Conservation (phyloP, 2,113 vertebrate species). For the Todiramphus saurophagus region DNA sequence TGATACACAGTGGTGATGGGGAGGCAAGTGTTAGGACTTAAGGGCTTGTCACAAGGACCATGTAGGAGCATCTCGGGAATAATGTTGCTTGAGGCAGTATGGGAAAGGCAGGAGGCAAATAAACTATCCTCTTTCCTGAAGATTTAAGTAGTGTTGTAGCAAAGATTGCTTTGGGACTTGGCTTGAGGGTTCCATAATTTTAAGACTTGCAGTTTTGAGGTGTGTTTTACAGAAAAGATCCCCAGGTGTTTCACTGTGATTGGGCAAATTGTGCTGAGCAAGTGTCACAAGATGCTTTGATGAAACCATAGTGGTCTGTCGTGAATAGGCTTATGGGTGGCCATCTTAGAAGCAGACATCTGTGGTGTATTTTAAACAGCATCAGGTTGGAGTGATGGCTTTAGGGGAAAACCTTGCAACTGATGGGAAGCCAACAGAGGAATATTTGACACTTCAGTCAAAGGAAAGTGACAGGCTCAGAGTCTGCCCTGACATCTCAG, state of each 20-base stretch:
- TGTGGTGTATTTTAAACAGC: neutral
- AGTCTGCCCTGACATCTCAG: neutral
- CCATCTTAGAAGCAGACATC: neutral
- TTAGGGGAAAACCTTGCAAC: neutral
- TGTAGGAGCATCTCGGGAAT: neutral
- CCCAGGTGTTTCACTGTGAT: neutral
- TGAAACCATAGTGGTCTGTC: neutral
- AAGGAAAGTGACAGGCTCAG: neutral
- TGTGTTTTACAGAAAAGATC: neutral
- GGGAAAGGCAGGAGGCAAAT: neutral
- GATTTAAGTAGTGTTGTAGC: neutral
- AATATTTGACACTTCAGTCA: neutral
- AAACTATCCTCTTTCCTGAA: neutral
- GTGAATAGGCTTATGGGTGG: neutral
- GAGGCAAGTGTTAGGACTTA: neutral
- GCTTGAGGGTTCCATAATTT: neutral
- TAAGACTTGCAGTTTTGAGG: neutral
- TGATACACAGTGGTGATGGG: fast-evolving
- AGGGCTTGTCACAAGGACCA: neutral
- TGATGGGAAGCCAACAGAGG: neutral
- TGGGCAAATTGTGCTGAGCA: neutral
- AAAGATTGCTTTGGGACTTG: neutral
- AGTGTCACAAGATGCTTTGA: neutral
- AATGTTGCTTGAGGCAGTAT: neutral
- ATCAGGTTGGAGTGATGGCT: neutral